Evolutionary conservation across 2,113 vertebrate genomes (phyloP), one percentile per base, ranked within the genome.

Genomic region (Brachirus orientalis): DNA sequence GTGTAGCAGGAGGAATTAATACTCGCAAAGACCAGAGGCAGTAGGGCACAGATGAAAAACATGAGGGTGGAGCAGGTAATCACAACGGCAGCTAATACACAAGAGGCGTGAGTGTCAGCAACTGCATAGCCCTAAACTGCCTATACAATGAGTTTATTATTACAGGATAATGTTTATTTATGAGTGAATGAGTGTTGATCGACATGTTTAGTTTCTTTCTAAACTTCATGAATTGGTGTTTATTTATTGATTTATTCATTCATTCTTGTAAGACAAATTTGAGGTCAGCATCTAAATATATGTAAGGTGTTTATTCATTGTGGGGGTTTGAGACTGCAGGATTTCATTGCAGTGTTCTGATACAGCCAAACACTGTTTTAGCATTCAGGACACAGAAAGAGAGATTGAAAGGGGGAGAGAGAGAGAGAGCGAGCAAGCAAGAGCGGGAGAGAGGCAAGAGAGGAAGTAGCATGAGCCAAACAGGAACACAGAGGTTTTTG

Each of bases 401-500:
- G 75, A 83, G 58, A 56, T 40, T 8, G 61, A 70, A 55, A 67
- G 65, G 60, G 50, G 59, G 67, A 70, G 67, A 61, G 60, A 65
- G 74, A 55, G 73, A 60, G 69, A 72, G 73, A 73, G 59, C 28
- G 10, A 68, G 72, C 61, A 17, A 16, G 72, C 55, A 71, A 65
- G 56, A 65, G 63, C 51, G 53, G 59, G 75, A 56, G 74, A 61
- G 73, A 72, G 78, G 80, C 68, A 83, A 67, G 57, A 63, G 77
- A 90, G 90, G 90, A 91, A 91, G 84, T 78, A 35, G 67, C 85
- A 79, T 66, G 87, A 89, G 90, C 90, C 90, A 91, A 87, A 85
- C 77, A 85, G 84, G 84, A 89, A 91, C 87, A 91, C 79, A 77
- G 86, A 80, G 85, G 70, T 61, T 82, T 89, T 88, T 90, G 75